These are phyloP conservation scores for Tokudaia tokunoshimensis DNA, from an alignment of 2,797 vertebrate species.

Conservation along the genomic window DNA sequence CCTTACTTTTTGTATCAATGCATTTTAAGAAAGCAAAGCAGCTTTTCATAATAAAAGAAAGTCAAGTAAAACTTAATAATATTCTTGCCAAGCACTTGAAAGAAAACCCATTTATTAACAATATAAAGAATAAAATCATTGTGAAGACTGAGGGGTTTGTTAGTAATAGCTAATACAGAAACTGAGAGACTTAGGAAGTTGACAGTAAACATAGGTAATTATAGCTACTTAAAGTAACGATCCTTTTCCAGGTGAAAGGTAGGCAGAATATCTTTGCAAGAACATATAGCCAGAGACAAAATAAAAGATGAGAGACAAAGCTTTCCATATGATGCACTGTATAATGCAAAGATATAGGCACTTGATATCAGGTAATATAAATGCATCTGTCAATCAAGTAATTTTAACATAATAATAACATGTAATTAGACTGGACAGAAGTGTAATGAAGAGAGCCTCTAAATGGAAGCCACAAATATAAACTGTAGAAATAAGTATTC, in stretches of 20 bases:
- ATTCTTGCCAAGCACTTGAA: background rate
- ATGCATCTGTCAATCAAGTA: background rate
- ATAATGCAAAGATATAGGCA: background rate
- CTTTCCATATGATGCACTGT: background rate
- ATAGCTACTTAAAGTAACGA: background rate
- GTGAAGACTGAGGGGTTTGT: background rate
- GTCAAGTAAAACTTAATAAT: background rate
- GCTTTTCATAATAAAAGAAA: conserved; percentile 22
- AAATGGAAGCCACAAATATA: background rate
- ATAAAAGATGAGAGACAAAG: background rate
- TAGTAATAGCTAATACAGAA: background rate
- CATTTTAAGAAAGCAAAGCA: background rate
- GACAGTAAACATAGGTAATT: background rate
- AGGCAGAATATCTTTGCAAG: background rate
- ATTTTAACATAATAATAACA: background rate
- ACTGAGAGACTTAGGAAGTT: background rate
- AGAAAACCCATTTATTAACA: background rate
- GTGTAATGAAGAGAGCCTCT: background rate
- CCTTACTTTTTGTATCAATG: background rate
- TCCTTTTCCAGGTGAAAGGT: background rate
- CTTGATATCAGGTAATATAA: background rate
- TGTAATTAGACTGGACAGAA: background rate
- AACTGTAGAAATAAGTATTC: background rate
- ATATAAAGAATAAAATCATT: background rate
- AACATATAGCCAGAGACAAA: background rate